These are phyloP conservation scores for Gorsachius magnificus DNA, from an alignment of 2,797 vertebrate species.

Conservation along the genomic window DNA sequence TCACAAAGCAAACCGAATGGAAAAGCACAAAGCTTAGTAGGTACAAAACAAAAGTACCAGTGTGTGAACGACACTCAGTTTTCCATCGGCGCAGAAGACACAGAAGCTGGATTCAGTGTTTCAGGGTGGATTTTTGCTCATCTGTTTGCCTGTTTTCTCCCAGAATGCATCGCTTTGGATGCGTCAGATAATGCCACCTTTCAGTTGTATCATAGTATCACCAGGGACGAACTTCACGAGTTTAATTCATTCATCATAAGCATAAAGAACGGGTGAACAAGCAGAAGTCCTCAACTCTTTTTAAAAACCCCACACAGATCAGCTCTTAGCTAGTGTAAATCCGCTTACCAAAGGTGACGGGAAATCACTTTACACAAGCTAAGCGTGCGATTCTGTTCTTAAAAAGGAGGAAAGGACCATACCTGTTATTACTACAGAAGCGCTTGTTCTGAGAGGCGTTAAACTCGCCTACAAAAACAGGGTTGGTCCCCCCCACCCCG, in stretches of 20 bases:
- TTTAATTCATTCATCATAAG: neutral
- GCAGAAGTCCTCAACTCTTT: neutral
- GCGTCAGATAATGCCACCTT: neutral
- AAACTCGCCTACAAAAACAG: neutral
- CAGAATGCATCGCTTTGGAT: accelerated
- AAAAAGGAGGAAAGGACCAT: neutral
- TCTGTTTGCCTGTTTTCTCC: neutral
- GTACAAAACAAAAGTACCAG: neutral
- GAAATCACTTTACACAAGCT: neutral
- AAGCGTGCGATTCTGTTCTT: neutral
- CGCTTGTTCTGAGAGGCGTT: neutral
- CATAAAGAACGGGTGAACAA: neutral
- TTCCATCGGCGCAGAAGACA: neutral
- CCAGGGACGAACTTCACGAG: neutral
- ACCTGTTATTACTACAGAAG: neutral
- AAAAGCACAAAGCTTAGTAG: neutral
- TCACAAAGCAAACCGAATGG: neutral
- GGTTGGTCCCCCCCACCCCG: accelerated
- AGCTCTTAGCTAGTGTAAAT: neutral
- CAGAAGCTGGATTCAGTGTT: neutral
- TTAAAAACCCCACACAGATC: neutral
- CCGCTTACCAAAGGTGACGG: neutral
- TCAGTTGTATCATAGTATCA: too few relatives aligned
- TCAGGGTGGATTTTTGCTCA: neutral
- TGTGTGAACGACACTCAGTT: neutral